Evolutionary conservation across 2,888 invertebrate genomes (phyloP).

Genomic region (Drosophila koepferae): DNA sequence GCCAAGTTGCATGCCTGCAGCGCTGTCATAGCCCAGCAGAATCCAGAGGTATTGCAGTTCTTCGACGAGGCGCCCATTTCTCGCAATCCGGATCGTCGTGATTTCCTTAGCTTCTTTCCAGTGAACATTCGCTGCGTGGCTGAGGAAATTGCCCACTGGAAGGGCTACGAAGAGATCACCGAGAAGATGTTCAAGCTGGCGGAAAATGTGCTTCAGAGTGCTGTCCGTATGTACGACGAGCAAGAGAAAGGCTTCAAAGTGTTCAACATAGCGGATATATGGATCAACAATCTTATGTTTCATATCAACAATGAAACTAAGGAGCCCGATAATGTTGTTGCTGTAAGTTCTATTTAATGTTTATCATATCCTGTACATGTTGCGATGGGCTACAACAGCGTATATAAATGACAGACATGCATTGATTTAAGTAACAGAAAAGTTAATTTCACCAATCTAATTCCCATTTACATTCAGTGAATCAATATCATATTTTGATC

Average conservation of each 20-base stretch:
- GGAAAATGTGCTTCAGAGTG: constrained; percentile 81
- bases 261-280: constrained; percentile 83
- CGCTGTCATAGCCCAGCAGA: constrained; percentile 77
- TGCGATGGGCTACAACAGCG: fast-evolving
- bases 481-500: too few relatives aligned
- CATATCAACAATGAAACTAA: constrained; percentile 81
- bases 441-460: not conserved
- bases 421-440: not conserved
- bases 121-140: constrained; percentile 83
- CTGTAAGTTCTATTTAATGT: constrained; percentile 65
- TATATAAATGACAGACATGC: not conserved
- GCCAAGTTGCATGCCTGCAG: constrained; percentile 87
- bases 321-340: constrained; percentile 82
- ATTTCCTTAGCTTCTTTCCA: constrained; percentile 83
- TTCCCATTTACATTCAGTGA: too few relatives aligned
- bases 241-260: constrained; percentile 80
- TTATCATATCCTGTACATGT: not conserved
- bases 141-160: constrained; percentile 83
- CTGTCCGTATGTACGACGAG: constrained; percentile 78
- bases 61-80: constrained; percentile 83
- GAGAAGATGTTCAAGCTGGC: constrained; percentile 83
- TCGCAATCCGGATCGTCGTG: constrained; percentile 83
- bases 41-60: constrained; percentile 79
- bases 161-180: constrained; percentile 83
- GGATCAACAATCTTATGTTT: constrained; percentile 84